phyloP scores from a whole-genome alignment of 1,140 invertebrate species.

The Colletes gigas region DNA sequence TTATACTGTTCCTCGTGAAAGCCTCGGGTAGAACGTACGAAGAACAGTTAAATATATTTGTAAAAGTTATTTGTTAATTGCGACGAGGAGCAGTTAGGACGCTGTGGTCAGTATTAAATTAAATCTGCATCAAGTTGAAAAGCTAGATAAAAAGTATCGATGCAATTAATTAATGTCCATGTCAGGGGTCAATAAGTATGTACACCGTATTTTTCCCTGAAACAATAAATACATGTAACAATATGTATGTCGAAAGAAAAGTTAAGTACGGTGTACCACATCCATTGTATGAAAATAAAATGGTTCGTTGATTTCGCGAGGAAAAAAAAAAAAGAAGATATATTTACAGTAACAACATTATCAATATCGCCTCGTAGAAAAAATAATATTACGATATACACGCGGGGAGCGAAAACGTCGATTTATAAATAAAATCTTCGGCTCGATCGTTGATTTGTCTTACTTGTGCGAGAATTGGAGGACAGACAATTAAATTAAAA shows the following conservation, averaged over 20 bases:
- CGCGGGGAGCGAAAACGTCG: background rate
- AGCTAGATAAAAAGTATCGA: background rate
- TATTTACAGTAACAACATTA: constrained; percentile 19
- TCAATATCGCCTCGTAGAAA: background rate
- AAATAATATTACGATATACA: background rate
- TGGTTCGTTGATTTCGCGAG: background rate
- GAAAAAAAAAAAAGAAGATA: constrained; percentile 2
- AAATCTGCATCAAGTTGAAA: background rate
- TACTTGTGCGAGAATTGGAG: background rate
- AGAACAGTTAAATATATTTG: background rate
- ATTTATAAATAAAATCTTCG: constrained; percentile 7
- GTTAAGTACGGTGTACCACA: constrained; percentile 17
- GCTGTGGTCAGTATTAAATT: background rate
- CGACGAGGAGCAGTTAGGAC: background rate
- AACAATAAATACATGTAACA: background rate
- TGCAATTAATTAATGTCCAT: background rate
- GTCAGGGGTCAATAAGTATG: background rate
- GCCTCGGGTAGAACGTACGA: too few relatives aligned
- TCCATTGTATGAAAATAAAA: constrained; percentile 1
- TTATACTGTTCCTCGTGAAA: constrained; percentile 10
- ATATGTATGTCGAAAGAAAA: background rate
- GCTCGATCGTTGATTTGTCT: background rate
- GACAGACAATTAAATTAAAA: constrained; percentile 12
- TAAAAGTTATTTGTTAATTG: background rate
- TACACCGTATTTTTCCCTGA: constrained; percentile 6